Evolutionary conservation across 2,888 invertebrate species (phyloP).

Genomic region (Idaea aversata): DNA sequence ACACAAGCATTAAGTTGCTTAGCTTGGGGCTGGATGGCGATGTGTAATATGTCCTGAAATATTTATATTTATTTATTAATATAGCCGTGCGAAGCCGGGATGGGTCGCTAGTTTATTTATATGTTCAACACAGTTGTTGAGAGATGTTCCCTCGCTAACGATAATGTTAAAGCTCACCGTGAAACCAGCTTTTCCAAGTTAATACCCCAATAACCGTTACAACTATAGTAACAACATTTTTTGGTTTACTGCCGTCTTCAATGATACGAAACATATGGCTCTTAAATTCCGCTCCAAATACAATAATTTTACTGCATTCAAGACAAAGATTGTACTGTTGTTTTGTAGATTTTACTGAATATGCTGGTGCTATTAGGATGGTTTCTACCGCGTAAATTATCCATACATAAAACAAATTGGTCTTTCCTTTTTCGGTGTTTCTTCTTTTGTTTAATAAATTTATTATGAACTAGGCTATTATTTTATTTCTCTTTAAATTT

Average conservation of each 20-base stretch:
- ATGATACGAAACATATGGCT: constrained; percentile 1
- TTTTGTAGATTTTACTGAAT: not conserved
- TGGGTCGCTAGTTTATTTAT: too few species aligned
- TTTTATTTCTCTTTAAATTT: too few species aligned
- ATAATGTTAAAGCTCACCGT: not conserved
- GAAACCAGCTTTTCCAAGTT: constrained; percentile 40
- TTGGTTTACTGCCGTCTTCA: constrained; percentile 17
- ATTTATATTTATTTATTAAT: too few species aligned
- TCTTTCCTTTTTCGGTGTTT: too few species aligned
- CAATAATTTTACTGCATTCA: not conserved
- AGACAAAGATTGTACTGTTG: not conserved
- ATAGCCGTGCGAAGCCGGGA: too few species aligned
- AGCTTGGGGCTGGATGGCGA: too few species aligned
- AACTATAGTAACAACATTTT: constrained; percentile 15
- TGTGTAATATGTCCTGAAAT: too few species aligned
- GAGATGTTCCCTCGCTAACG: not conserved
- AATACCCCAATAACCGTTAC: constrained; percentile 31
- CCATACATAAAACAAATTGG: too few species aligned
- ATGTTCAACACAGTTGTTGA: not conserved
- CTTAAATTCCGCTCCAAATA: not conserved
- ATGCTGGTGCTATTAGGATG: not conserved
- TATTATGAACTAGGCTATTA: too few species aligned
- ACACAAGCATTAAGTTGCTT: too few species aligned
- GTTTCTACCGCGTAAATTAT: not conserved
- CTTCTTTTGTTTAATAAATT: too few species aligned